Evolutionary conservation across 2,888 invertebrate genomes (phyloP), one percentile per base, ranked within the genome.

Genomic region (Ennomos fuscantarius): DNA sequence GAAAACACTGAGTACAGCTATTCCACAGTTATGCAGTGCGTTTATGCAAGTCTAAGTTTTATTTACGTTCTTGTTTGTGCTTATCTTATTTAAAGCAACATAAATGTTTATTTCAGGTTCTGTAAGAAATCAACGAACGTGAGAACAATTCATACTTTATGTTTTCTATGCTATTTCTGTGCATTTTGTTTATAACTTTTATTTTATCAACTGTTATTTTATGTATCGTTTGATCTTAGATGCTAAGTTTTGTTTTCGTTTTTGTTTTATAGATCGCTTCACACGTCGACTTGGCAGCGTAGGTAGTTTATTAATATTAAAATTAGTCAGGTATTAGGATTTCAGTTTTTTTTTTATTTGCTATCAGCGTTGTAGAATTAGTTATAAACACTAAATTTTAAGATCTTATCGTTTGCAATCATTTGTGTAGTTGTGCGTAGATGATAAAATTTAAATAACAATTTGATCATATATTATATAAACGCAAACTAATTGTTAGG

Each of bases 131-230:
- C 74, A 63, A 68, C 76, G 71, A 68, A 72, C 66, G 70, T 70
- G 75, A 75, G 71, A 60, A 66, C 67, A 67, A 59, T 68, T 53
- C 54, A 66, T 69, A 59, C 44, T 45, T 62, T 51, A 64, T 66
- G 61, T 75, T 76, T 75, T 66, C n/a, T 71, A 62, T 71, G 81
- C 79, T 77, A 79, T 72, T 80, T 76, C 68, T 76, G 71, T 82
- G 87, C 86, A 86, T 86, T 87, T 86, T 84, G 79, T 79, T 77
- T 78, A 70, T 72, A 73, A 72, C 60, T 63, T 70, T 71, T 59
- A 56, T 57, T 70, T 66, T 68, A 66, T 61, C 51, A 55, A 58
- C 55, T 51, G 60, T 60, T 52, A 61, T 50, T 52, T 24, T 24
- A 24, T 24, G 24, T 43, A 35, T 55, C 12, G 58, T 64, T 60